Conservation (phyloP, 2,888 invertebrate genomes). For the Exephanes ischioxanthus region DNA sequence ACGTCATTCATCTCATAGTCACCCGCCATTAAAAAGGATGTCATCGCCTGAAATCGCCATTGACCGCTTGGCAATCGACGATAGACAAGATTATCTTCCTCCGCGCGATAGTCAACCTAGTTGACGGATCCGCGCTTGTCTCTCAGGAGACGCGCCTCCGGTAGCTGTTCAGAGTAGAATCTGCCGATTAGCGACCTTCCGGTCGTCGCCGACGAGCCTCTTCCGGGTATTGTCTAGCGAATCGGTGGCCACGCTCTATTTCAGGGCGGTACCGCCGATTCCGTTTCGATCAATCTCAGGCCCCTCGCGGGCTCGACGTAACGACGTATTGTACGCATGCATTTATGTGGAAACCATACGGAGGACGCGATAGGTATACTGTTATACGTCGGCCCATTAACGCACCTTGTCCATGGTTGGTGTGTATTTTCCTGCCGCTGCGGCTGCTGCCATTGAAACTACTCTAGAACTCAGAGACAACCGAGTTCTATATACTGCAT, state of each 20-base stretch:
- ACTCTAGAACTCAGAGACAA: conserved; percentile 23
- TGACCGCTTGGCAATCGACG: not conserved
- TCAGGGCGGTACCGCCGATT: conserved; percentile 72
- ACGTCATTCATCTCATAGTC: not conserved
- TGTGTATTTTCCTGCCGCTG: conserved; percentile 39
- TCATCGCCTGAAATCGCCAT: not conserved
- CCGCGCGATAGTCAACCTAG: not conserved
- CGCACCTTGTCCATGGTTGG: conserved; percentile 63
- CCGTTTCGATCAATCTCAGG: conserved; percentile 46
- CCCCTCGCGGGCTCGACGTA: conserved; percentile 72
- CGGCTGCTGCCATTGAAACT: conserved; percentile 14
- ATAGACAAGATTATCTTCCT: not conserved
- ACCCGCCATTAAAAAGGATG: not conserved
- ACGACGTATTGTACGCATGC: conserved; percentile 83
- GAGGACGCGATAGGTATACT: conserved; percentile 75
- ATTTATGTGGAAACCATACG: conserved; percentile 80
- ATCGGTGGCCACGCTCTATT: conserved; percentile 80
- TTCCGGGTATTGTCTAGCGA: conserved; percentile 82
- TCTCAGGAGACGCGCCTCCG: conserved; percentile 19
- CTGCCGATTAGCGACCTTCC: conserved; percentile 64
- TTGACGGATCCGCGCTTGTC: conserved; percentile 30
- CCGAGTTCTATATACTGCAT: not conserved
- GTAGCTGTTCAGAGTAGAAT: conserved; percentile 54
- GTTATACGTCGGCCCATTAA: conserved; percentile 72
- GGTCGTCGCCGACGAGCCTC: conserved; percentile 63